A percentile compares a stretch with the other conserved stretches of the same genome.
phyloP scores from a whole-genome alignment of 1,140 invertebrate species.

The Drosophila novamexicana region DNA sequence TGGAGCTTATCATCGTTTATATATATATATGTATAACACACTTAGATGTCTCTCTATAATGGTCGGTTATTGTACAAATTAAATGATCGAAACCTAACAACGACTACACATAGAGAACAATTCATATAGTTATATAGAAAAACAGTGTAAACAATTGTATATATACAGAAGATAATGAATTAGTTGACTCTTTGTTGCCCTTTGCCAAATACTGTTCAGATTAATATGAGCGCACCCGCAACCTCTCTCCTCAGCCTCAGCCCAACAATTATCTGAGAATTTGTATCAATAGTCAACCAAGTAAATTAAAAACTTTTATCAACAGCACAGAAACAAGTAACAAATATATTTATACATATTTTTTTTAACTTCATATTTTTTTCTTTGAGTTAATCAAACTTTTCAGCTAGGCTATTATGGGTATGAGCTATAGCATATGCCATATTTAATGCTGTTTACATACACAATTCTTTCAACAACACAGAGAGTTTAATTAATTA shows the following conservation, averaged over 20 bases:
- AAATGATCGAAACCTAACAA: constrained; percentile 63
- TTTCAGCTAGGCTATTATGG: constrained; percentile 52
- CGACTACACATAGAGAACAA: constrained; percentile 77
- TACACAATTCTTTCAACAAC: constrained; percentile 69
- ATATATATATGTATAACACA: constrained; percentile 21
- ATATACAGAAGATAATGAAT: constrained; percentile 69
- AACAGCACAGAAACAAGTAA: constrained; percentile 72
- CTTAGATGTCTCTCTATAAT: constrained; percentile 35
- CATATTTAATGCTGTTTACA: constrained; percentile 52
- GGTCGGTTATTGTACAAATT: constrained; percentile 52
- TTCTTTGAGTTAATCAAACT: constrained; percentile 44
- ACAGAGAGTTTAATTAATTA: constrained; percentile 74
- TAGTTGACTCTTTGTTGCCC: constrained; percentile 40
- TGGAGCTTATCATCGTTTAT: constrained; percentile 11
- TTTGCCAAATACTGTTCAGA: constrained; percentile 68
- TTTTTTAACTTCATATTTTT: constrained; percentile 16
- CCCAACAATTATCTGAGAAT: constrained; percentile 49
- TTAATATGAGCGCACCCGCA: constrained; percentile 24
- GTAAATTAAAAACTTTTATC: constrained; percentile 63
- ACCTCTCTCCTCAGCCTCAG: constrained; percentile 23
- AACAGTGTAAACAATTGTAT: constrained; percentile 63
- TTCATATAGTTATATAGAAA: constrained; percentile 47
- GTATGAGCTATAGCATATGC: constrained; percentile 44
- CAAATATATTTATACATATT: constrained; percentile 60
- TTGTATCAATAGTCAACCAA: constrained; percentile 71